phyloP scores from a whole-genome alignment of 2,797 vertebrate genomes.

The Rhodeus uyekii region DNA sequence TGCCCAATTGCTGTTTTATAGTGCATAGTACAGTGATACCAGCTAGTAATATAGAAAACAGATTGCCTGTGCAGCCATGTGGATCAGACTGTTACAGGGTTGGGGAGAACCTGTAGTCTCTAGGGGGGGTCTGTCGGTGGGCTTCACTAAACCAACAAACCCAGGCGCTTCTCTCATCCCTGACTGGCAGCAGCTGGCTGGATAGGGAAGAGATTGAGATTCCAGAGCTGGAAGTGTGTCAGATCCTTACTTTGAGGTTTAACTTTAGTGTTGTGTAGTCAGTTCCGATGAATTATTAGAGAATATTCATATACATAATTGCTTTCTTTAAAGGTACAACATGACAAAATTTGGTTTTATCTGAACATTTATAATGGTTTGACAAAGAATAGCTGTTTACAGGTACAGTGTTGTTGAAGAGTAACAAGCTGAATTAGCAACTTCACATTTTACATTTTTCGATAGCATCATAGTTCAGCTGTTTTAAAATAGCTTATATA shows the following conservation, averaged over 20 bases:
- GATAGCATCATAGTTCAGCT: background rate
- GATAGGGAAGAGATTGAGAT: constrained; percentile 52
- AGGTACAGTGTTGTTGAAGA: background rate
- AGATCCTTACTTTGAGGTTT: constrained; percentile 11
- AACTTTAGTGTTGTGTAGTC: constrained; percentile 1
- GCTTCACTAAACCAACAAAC: constrained; percentile 86
- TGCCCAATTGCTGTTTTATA: constrained; percentile 90
- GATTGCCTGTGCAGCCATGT: constrained; percentile 84
- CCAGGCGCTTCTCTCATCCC: constrained; percentile 77
- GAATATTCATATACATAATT: background rate
- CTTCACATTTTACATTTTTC: background rate
- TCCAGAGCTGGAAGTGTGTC: constrained; percentile 38
- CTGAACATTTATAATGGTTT: background rate
- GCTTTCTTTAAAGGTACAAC: background rate
- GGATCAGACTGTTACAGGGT: constrained; percentile 78
- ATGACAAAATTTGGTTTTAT: background rate
- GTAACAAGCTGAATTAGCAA: background rate
- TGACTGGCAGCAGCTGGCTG: constrained; percentile 85
- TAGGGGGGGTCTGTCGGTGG: constrained; percentile 81
- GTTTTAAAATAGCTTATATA: background rate
- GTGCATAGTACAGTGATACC: constrained; percentile 86
- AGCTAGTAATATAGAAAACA: constrained; percentile 88
- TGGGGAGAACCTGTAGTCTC: constrained; percentile 80
- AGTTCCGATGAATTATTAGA: background rate
- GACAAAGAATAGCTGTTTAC: background rate